Percentiles rank a stretch among this genome's conserved stretches.
Conservation (phyloP, 23 tunicate species). For the Trididemnum clinides region DNA sequence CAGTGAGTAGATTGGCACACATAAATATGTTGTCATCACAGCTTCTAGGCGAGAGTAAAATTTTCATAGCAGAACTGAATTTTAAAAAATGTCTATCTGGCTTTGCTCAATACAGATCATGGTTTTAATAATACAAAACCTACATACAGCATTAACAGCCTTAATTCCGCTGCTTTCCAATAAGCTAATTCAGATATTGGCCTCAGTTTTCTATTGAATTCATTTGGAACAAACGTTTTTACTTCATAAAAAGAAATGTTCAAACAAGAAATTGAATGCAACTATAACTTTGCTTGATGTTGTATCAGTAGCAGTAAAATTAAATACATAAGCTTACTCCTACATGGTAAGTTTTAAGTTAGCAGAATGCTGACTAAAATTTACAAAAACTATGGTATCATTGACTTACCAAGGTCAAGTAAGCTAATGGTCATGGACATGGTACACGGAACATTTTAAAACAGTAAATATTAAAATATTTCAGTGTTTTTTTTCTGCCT, state of each 20-base stretch:
- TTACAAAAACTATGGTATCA: too few species aligned
- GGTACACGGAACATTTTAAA: too few species aligned
- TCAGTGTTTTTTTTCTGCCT: too few species aligned
- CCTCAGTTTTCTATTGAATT: slow-evolving; percentile 45
- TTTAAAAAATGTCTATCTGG: slow-evolving; percentile 29
- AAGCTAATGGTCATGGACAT: too few species aligned
- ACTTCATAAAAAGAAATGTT: neutral
- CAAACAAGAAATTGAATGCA: neutral
- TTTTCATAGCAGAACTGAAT: slow-evolving; percentile 28
- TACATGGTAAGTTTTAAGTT: too few species aligned
- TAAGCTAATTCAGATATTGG: slow-evolving; percentile 23
- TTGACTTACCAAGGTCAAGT: too few species aligned
- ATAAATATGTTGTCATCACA: neutral
- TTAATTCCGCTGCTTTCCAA: slow-evolving; percentile 52
- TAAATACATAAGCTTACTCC: too few species aligned
- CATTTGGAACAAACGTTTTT: slow-evolving; percentile 20
- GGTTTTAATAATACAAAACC: slow-evolving; percentile 20
- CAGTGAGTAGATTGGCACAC: slow-evolving; percentile 12
- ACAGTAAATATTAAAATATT: too few species aligned
- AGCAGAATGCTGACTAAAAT: too few species aligned
- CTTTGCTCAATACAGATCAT: neutral
- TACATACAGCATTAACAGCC: slow-evolving; percentile 37
- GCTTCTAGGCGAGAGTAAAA: neutral
- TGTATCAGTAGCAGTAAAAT: too few species aligned
- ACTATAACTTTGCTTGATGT: neutral